These are phyloP conservation scores for Lithophane leautieri DNA, from an alignment of 2,888 invertebrate species.

Conservation along the genomic window DNA sequence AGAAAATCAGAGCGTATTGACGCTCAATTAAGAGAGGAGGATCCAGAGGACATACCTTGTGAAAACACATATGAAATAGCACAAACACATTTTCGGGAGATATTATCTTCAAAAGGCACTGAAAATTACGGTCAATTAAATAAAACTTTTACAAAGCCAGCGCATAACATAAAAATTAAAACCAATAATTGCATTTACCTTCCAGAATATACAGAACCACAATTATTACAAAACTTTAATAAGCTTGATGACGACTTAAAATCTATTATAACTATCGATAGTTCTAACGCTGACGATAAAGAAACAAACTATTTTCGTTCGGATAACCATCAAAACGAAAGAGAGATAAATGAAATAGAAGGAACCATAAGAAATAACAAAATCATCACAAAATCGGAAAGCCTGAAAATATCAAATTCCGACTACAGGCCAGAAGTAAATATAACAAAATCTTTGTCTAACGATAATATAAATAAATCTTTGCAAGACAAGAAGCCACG, in stretches of 20 bases:
- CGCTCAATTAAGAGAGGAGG: constrained; percentile 91
- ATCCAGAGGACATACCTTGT: constrained; percentile 84
- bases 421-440: constrained; percentile 78
- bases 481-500: constrained; percentile 76
- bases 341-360: constrained; percentile 89
- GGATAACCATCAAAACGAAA: constrained; percentile 87
- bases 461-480: constrained; percentile 81
- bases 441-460: constrained; percentile 82
- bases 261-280: constrained; percentile 86
- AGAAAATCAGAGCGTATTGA: constrained; percentile 93
- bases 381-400: constrained; percentile 86
- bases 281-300: constrained; percentile 85
- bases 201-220: constrained; percentile 80
- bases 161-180: constrained; percentile 70
- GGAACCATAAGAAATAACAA: constrained; percentile 88
- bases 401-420: constrained; percentile 79
- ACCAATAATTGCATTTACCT: constrained; percentile 74
- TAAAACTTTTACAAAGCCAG: constrained; percentile 75
- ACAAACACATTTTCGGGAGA: constrained; percentile 84
- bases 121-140: constrained; percentile 86
- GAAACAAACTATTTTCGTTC: constrained; percentile 78
- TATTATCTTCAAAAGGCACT: constrained; percentile 78
- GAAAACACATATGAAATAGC: constrained; percentile 87
- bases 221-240: constrained; percentile 81
- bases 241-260: constrained; percentile 88